Base-by-base conservation (phyloP, 2,888 invertebrate genomes). In the Dioctria linearis region DNA sequence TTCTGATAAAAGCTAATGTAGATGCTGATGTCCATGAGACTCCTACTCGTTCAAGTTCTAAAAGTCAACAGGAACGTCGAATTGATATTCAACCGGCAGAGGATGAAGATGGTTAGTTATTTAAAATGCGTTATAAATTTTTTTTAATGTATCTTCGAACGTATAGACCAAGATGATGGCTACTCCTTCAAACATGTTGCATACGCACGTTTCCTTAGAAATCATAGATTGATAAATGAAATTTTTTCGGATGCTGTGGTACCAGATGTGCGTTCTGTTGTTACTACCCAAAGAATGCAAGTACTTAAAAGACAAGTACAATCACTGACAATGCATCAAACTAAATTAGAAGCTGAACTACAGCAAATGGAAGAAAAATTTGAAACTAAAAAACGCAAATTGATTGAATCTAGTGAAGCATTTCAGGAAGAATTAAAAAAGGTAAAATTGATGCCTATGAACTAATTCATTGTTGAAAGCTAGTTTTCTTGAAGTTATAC, bases 51-150 rank as follows among this genome's bases (percentile, higher is more conserved):
- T 86, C 88, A 3, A 87, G 89, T 43, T 87, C 87, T 25, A 89
- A 88, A 80, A 87, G 88, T 3, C 89, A 89, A 78, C 89, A 89
- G 76, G 97, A 98, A 87, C 92, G 98, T 81, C 91, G 98, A 84
- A 98, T 98, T 85, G 98, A 98, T 87, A 98, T 98, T 85, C 96
- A 98, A 87, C 97, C 98, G 0, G 98, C 98, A 3, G 98, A 98
- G 88, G 98, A 98, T 89, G 98, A 98, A 88, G 98, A 98, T 89
- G 97, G 96, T 96, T 90, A 84, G 86, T 67, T 37, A 78, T 80
- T 40, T 59, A 79, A 42, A n/a, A 79, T 84, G 4, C 43, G 40
- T n/a, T 54, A 8, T 54, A 54, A 11, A n/a, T n/a, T 66, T 49
- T 51, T 51, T 54, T 25, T 25, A 71, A 57, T 40, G 78, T 59